Evolutionary conservation across 2,113 vertebrate species (phyloP).

Genomic region (Sylvilagus bachmani): DNA sequence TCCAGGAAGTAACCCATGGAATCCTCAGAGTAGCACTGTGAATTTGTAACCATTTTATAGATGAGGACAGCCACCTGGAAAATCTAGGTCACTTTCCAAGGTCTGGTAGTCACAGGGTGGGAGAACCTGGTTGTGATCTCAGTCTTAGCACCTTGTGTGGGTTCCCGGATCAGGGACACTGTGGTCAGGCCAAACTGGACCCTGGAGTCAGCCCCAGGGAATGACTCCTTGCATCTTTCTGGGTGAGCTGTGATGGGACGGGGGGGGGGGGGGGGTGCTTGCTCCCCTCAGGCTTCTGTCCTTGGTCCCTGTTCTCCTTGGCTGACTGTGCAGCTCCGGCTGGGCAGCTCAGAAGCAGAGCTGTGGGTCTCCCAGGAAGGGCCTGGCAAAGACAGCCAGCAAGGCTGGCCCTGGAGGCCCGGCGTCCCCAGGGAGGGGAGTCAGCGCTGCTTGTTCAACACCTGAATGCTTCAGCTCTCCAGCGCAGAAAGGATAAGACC

Average conservation of each 20-base stretch:
- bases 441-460: not conserved
- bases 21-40: not conserved
- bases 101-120: not conserved
- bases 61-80: not conserved
- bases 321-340: not conserved
- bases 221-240: not conserved
- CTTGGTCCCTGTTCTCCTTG: not conserved
- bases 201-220: not conserved
- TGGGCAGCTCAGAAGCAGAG: not conserved
- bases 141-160: rapidly evolving
- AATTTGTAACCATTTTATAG: not conserved
- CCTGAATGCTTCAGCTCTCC: not conserved
- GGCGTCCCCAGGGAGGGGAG: not conserved
- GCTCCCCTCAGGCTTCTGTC: not conserved
- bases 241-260: rapidly evolving
- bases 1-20: not conserved
- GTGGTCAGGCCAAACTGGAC: not conserved
- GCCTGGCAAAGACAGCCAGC: not conserved
- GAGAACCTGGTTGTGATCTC: not conserved
- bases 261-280: too few relatives aligned
- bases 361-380: not conserved
- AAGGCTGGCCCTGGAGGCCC: not conserved
- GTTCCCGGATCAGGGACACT: not conserved
- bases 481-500: not conserved
- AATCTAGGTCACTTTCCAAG: not conserved